Evolutionary conservation across 2,888 invertebrate species (phyloP).

Genomic region (Dichetophora obliterata): DNA sequence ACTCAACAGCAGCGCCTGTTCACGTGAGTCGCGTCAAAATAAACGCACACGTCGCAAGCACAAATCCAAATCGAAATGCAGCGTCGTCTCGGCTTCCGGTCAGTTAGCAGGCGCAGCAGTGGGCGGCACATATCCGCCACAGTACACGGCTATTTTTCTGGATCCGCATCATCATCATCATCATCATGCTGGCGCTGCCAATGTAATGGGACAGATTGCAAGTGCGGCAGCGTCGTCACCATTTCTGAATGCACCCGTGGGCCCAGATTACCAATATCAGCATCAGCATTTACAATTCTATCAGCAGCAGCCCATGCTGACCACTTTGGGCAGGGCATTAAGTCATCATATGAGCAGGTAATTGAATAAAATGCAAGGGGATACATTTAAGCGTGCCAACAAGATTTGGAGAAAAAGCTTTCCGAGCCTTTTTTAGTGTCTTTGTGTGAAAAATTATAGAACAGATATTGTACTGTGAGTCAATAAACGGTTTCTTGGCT

Average conservation of each 20-base stretch:
- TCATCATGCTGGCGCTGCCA: constrained; percentile 52
- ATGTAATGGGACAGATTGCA: constrained; percentile 57
- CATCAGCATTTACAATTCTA: constrained; percentile 58
- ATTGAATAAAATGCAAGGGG: neutral
- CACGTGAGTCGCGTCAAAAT: constrained; percentile 59
- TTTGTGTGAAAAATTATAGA: too few species aligned
- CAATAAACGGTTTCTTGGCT: too few species aligned
- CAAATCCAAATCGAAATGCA: constrained; percentile 57
- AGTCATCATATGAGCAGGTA: constrained; percentile 51
- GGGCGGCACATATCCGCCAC: constrained; percentile 61
- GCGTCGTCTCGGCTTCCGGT: constrained; percentile 33
- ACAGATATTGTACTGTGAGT: too few species aligned
- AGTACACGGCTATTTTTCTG: constrained; percentile 66
- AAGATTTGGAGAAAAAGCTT: too few species aligned
- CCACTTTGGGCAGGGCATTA: constrained; percentile 44
- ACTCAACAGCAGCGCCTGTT: constrained; percentile 60
- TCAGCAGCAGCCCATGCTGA: constrained; percentile 56
- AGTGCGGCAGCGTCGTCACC: constrained; percentile 57
- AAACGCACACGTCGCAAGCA: constrained; percentile 63
- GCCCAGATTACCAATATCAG: constrained; percentile 53
- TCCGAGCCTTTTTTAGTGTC: too few species aligned
- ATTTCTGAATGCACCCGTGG: constrained; percentile 52
- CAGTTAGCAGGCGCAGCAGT: constrained; percentile 38
- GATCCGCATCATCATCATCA: constrained; percentile 55
- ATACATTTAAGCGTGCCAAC: too few species aligned